These are phyloP conservation scores for Mechanitis messenoides DNA, from an alignment of 2,888 invertebrate species.

Conservation along the genomic window DNA sequence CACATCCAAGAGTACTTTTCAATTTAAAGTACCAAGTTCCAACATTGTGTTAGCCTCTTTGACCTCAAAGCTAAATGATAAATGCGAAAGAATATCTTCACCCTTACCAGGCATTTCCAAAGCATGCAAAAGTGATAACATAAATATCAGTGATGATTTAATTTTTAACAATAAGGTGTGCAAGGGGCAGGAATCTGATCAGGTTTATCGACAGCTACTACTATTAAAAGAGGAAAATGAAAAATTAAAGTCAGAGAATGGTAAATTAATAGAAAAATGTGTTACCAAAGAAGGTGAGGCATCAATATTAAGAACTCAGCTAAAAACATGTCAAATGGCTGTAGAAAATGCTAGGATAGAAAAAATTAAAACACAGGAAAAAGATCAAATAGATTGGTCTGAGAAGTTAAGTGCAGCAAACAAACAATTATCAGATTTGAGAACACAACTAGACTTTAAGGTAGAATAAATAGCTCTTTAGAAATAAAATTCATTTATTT, in stretches of 20 bases:
- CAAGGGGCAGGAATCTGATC: slow-evolving; percentile 49
- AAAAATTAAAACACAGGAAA: slow-evolving; percentile 62
- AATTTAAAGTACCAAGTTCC: slow-evolving; percentile 55
- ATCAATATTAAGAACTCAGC: slow-evolving; percentile 71
- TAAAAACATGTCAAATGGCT: slow-evolving; percentile 64
- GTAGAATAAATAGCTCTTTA: slow-evolving; percentile 38
- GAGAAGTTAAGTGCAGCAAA: slow-evolving; percentile 60
- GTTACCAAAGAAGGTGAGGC: slow-evolving; percentile 77
- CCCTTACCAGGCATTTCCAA: slow-evolving; percentile 60
- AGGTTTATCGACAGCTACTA: slow-evolving; percentile 53
- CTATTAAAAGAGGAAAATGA: slow-evolving; percentile 61
- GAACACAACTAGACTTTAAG: slow-evolving; percentile 77
- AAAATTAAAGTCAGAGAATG: slow-evolving; percentile 64
- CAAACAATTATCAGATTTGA: slow-evolving; percentile 62
- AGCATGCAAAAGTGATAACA: slow-evolving; percentile 35
- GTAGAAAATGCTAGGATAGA: slow-evolving; percentile 65
- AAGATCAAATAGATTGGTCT: slow-evolving; percentile 69
- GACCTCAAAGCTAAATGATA: slow-evolving; percentile 55
- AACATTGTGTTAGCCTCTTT: slow-evolving; percentile 36
- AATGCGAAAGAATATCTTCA: slow-evolving; percentile 58
- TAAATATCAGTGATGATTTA: slow-evolving; percentile 45
- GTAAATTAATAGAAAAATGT: slow-evolving; percentile 66
- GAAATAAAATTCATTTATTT: neutral
- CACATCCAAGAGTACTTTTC: slow-evolving; percentile 49
- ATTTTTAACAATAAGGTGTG: slow-evolving; percentile 55